Percentiles rank a stretch among this genome's conserved stretches.
These are phyloP conservation scores for Coendou prehensilis DNA, from an alignment of 2,797 vertebrate genomes.

Conservation along the genomic window DNA sequence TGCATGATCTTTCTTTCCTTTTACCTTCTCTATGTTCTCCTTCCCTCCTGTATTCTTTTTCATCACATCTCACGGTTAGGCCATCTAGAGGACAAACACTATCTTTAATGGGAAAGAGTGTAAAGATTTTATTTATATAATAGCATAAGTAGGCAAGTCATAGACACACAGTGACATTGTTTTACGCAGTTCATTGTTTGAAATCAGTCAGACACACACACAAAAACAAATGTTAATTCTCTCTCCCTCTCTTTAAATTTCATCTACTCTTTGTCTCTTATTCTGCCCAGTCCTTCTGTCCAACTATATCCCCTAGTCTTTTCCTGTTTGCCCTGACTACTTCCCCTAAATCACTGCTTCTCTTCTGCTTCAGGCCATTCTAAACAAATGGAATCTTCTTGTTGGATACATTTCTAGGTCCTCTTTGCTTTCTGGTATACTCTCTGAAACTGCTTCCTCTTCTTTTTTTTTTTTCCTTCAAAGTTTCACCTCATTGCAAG, in stretches of 20 bases:
- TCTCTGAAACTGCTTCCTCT: neutral
- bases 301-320: neutral
- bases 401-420: neutral
- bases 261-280: neutral
- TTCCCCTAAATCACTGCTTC: neutral
- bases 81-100: neutral
- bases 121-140: neutral
- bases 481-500: neutral
- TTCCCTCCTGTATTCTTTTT: neutral
- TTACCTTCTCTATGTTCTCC: neutral
- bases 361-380: neutral
- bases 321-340: neutral
- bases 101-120: neutral
- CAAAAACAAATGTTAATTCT: neutral
- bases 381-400: neutral
- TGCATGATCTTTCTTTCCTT: neutral
- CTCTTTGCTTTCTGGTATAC: neutral
- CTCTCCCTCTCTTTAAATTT: neutral
- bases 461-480: neutral
- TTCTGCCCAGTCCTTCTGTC: neutral
- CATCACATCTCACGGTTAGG: neutral
- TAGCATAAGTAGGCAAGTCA: neutral
- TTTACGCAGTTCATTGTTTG: neutral
- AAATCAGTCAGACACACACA: neutral
- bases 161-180: neutral